These are phyloP conservation scores for Daktulosphaira vitifoliae DNA, from an alignment of 1,140 invertebrate genomes.

Conservation along the genomic window DNA sequence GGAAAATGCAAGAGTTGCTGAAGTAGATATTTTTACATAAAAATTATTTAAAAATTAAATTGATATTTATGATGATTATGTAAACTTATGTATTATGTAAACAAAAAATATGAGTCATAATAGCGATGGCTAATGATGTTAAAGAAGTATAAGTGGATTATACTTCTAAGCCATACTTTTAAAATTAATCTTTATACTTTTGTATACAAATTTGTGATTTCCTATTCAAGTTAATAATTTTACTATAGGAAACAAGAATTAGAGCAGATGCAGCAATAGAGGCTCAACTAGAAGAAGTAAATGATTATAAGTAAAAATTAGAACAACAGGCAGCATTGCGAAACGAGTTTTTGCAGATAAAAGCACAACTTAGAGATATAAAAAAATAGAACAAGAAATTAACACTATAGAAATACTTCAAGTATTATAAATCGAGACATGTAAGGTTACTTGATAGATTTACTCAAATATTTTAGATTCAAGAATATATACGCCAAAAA, in stretches of 20 bases:
- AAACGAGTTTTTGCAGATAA: slow-evolving; percentile 14
- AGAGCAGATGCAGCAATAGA: slow-evolving; percentile 45
- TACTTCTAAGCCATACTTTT: too few relatives aligned
- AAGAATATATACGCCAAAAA: slow-evolving; percentile 52
- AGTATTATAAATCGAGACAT: slow-evolving; percentile 36
- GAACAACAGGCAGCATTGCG: slow-evolving; percentile 40
- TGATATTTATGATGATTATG: too few relatives aligned
- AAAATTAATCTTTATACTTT: too few relatives aligned
- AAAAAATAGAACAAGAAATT: slow-evolving; percentile 47
- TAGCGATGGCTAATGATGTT: too few relatives aligned
- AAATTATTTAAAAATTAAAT: too few relatives aligned
- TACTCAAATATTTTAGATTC: slow-evolving; percentile 43
- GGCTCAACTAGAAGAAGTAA: slow-evolving; percentile 49
- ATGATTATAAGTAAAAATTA: slow-evolving; percentile 43
- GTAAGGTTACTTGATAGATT: too few relatives aligned
- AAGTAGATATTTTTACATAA: too few relatives aligned
- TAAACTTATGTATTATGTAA: too few relatives aligned
- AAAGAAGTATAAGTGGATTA: too few relatives aligned
- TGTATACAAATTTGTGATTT: too few relatives aligned
- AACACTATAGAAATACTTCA: slow-evolving; percentile 50
- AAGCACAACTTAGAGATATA: slow-evolving; percentile 14
- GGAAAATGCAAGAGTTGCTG: slow-evolving; percentile 42
- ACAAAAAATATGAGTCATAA: too few relatives aligned
- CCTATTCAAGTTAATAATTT: too few relatives aligned
- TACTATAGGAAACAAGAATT: slow-evolving; percentile 7